Conservation (phyloP, 2,888 invertebrate species). For the Caenorhabditis afra region DNA sequence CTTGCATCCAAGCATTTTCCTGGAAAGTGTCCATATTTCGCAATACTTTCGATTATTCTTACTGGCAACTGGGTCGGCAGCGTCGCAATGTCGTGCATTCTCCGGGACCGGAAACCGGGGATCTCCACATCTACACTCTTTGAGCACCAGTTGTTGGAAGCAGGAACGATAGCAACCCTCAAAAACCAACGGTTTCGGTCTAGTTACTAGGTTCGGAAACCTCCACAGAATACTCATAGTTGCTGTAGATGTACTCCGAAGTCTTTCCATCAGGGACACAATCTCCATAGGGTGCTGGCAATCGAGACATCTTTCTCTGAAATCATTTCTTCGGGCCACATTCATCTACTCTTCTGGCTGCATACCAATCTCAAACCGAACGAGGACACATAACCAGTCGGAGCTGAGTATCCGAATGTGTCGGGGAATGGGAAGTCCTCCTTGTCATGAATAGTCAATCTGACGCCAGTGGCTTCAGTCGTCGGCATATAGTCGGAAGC, state of each 20-base stretch:
- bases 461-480: slow-evolving; percentile 78
- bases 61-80: slow-evolving; percentile 74
- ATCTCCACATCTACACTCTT: slow-evolving; percentile 79
- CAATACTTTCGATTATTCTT: background rate
- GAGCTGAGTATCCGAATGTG: slow-evolving; percentile 77
- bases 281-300: slow-evolving; percentile 78
- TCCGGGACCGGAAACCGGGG: slow-evolving; percentile 77
- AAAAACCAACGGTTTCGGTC: no score
- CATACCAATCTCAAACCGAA: slow-evolving; percentile 76
- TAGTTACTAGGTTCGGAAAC: slow-evolving; percentile 47
- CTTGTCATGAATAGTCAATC: slow-evolving; percentile 78
- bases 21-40: slow-evolving; percentile 38
- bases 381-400: slow-evolving; percentile 77
- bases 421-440: slow-evolving; percentile 79
- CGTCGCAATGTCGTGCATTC: slow-evolving; percentile 71
- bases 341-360: background rate
- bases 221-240: slow-evolving; percentile 78
- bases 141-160: slow-evolving; percentile 77
- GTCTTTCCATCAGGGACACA: slow-evolving; percentile 76
- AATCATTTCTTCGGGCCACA: no score
- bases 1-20: slow-evolving; percentile 76
- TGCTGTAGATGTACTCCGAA: slow-evolving; percentile 75
- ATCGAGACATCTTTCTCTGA: slow-evolving; percentile 72
- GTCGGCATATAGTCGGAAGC: slow-evolving; percentile 79
- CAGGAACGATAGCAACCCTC: slow-evolving; percentile 79